Evolutionary conservation across 2,888 invertebrate species (phyloP), one percentile per base, ranked within the genome.

Genomic region (Chloroclystis v-ata): DNA sequence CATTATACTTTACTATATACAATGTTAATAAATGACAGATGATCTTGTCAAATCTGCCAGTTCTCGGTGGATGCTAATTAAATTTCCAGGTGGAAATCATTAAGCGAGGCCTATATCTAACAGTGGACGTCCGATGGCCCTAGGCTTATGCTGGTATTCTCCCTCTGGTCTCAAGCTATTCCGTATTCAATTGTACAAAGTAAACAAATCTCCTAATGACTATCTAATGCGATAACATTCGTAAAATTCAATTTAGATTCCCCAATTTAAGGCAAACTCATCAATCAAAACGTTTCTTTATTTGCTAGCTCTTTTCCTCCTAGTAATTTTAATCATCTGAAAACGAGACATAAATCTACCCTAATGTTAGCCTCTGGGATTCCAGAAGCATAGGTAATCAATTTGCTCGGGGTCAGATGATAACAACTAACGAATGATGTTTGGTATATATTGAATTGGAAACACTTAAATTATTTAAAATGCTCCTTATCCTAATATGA

Each of bases 201-300:
- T 67, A 78, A 78, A 79, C 71, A 78, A 64, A 63, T 57, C 43
- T 47, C 50, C 59, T 69, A 72, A 77, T 71, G 65, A 67, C 55
- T 43, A 57, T 52, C 56, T 56, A 61, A 67, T 56, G 54, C 30
- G 43, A 46, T 60, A 57, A 51, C 57, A 65, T 65, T 70, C 48
- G 61, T 64, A 58, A 67, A 72, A 76, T 73, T 75, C 63, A 78
- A 78, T 78, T 73, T 67, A 68, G 60, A 55, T 68, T 67, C 63
- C 35, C 65, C 63, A 63, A 69, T 76, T 51, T 64, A 69, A 71
- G 69, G 59, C 52, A 67, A 61, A 58, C 60, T 63, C 75, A 81
- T 81, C 73, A 79, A 80, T 80, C 80, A 81, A 70, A 59, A 60
- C 63, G 45, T 56, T 53, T 50, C 32, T 38, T 4, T 24, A 37